phyloP scores from a whole-genome alignment of 2,888 invertebrate species.

The Galerucella pusilla region DNA sequence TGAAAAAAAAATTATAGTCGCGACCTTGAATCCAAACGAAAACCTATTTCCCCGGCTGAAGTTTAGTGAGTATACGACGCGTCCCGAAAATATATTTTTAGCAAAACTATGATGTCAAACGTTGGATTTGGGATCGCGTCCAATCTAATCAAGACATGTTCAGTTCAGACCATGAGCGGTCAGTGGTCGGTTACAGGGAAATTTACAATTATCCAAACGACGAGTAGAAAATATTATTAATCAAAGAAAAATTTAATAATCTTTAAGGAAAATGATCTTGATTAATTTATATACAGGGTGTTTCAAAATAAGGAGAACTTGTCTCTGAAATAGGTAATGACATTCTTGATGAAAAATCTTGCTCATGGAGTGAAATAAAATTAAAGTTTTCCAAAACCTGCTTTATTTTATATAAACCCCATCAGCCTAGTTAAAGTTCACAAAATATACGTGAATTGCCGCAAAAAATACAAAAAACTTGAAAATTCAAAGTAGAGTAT shows the following conservation, averaged over 20 bases:
- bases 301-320: too few relatives aligned
- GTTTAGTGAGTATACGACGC: constrained; percentile 6
- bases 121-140: constrained; percentile 28
- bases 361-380: too few relatives aligned
- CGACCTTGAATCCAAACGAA: constrained; percentile 31
- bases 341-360: too few relatives aligned
- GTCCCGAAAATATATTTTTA: constrained; percentile 36
- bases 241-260: not conserved
- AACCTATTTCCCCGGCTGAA: constrained; percentile 24
- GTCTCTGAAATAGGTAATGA: too few relatives aligned
- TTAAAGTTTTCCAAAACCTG: too few relatives aligned
- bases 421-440: too few relatives aligned
- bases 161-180: constrained; percentile 29
- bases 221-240: not conserved
- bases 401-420: too few relatives aligned
- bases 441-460: too few relatives aligned
- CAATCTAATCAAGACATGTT: constrained; percentile 23
- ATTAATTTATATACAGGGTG: too few relatives aligned
- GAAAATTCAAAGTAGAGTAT: too few relatives aligned
- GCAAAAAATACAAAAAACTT: too few relatives aligned
- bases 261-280: not conserved
- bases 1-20: constrained; percentile 14
- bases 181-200: constrained; percentile 10
- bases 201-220: not conserved
- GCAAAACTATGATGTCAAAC: constrained; percentile 35